Conservation (phyloP, 2,888 invertebrate genomes). For the Apomyelois bistriatella region DNA sequence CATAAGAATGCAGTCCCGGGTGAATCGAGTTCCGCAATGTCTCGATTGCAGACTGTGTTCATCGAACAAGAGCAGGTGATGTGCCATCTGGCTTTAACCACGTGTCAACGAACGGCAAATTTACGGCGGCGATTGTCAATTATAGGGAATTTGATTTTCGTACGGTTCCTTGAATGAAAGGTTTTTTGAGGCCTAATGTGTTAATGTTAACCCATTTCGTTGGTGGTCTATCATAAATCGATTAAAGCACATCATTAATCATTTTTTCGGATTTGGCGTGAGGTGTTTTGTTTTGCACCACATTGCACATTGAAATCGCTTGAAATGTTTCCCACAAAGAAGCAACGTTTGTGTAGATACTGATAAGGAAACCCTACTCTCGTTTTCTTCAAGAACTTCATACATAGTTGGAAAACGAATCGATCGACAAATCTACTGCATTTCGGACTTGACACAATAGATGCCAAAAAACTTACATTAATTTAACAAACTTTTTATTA, state of each 20-base stretch:
- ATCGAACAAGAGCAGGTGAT: slow-evolving; percentile 54
- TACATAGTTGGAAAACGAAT: too few relatives aligned
- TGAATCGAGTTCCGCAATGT: slow-evolving; percentile 50
- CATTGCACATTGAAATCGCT: too few relatives aligned
- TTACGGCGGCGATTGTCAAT: slow-evolving; percentile 47
- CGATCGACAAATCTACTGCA: too few relatives aligned
- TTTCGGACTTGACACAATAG: background rate
- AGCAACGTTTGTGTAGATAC: too few relatives aligned
- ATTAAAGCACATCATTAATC: background rate
- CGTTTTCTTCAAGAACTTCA: too few relatives aligned
- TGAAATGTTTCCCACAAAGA: too few relatives aligned
- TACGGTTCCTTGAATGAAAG: slow-evolving; percentile 35
- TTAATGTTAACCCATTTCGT: slow-evolving; percentile 18
- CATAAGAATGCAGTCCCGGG: slow-evolving; percentile 61
- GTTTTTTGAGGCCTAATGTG: slow-evolving; percentile 20
- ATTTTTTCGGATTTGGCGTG: background rate
- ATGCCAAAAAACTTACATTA: background rate
- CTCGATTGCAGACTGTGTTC: slow-evolving; percentile 37
- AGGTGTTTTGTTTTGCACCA: background rate
- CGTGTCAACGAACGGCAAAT: slow-evolving; percentile 54
- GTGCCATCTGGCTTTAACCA: slow-evolving; percentile 60
- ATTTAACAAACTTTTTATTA: slow-evolving; percentile 16
- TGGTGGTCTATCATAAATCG: slow-evolving; percentile 15
- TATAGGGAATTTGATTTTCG: slow-evolving; percentile 46
- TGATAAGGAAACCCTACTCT: too few relatives aligned